A percentile compares a stretch with the other conserved stretches of the same genome.
phyloP scores from a whole-genome alignment of 1,140 invertebrate species.

The Drosophila watanabei region DNA sequence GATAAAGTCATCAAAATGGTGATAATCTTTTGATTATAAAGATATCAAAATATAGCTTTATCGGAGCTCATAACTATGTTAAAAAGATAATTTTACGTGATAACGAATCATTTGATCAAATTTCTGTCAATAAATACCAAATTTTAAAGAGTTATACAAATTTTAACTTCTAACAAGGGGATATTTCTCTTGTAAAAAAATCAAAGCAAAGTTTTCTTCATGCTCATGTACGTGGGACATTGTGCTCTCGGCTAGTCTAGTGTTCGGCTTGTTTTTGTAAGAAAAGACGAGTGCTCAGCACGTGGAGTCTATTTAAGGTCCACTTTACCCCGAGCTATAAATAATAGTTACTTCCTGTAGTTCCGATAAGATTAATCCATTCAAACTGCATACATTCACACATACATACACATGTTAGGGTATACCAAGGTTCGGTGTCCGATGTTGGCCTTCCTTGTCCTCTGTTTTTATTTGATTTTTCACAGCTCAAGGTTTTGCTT shows the following conservation, averaged over 20 bases:
- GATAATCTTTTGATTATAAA: not conserved
- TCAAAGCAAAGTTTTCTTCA: no score
- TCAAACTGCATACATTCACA: not conserved
- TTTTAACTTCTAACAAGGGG: not conserved
- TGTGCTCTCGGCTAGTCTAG: no score
- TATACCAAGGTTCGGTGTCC: constrained; percentile 8
- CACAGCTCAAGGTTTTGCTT: constrained; percentile 73
- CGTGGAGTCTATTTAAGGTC: not conserved
- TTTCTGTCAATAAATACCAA: no score
- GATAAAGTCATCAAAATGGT: not conserved
- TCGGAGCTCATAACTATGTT: no score
- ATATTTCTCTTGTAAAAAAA: no score
- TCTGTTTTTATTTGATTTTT: constrained; percentile 64
- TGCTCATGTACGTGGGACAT: no score
- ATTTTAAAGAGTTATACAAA: not conserved
- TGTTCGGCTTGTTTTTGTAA: not conserved
- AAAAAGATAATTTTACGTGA: no score
- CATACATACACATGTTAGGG: not conserved
- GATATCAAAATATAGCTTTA: not conserved
- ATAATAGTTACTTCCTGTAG: not conserved
- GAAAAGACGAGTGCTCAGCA: not conserved
- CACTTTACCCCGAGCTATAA: not conserved
- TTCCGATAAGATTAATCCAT: not conserved
- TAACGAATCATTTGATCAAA: no score
- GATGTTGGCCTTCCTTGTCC: constrained; percentile 15